Conservation (phyloP, 2,888 invertebrate genomes). For the Mythimna albipuncta region DNA sequence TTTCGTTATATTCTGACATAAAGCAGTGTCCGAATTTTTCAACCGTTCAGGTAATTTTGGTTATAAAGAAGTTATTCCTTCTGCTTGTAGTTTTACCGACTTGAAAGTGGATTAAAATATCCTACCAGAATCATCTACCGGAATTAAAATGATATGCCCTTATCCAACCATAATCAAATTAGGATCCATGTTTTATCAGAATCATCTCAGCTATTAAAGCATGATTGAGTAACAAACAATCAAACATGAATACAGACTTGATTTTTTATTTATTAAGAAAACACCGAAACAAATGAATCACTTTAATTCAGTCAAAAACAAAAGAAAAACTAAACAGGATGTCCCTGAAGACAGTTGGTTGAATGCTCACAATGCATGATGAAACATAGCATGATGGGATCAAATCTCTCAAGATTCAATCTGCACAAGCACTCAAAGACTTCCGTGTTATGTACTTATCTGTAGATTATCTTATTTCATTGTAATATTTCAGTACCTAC, state of each 20-base stretch:
- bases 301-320: neutral
- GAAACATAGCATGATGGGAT: conserved; percentile 13
- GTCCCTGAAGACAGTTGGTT: neutral
- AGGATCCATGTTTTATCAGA: no score
- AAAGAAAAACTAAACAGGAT: neutral
- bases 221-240: no score
- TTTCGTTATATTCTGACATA: neutral
- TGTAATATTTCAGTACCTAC: neutral
- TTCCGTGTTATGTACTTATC: conserved; percentile 29
- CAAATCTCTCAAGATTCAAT: conserved; percentile 25
- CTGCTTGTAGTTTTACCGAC: no score
- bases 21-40: neutral
- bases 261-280: neutral
- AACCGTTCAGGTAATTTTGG: no score
- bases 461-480: conserved; percentile 9
- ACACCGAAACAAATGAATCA: neutral
- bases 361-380: conserved; percentile 14
- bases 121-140: no score
- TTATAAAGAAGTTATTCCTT: no score
- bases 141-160: no score
- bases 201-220: no score
- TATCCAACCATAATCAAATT: no score
- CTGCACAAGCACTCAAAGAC: conserved; percentile 28
- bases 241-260: no score
- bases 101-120: no score